Percentiles rank a stretch among this genome's conserved stretches.
phyloP scores from a whole-genome alignment of 2,113 vertebrate genomes.

The Neomonachus schauinslandi region DNA sequence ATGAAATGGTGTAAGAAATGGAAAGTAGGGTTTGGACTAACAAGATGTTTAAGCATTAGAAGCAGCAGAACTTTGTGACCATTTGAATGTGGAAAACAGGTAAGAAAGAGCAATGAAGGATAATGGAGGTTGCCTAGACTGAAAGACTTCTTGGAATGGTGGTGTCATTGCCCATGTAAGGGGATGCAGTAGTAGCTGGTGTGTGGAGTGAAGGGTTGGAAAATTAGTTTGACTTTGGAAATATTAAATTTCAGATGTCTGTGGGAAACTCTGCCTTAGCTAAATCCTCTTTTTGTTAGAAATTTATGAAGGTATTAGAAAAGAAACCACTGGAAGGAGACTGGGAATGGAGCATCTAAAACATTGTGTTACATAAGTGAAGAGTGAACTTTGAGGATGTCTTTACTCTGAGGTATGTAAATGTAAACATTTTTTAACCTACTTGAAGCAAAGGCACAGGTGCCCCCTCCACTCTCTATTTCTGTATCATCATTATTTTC shows the following conservation, averaged over 20 bases:
- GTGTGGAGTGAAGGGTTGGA: neutral
- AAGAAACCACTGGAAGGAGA: neutral
- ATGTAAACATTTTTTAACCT: constrained; percentile 13
- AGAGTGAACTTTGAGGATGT: neutral
- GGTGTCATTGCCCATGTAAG: neutral
- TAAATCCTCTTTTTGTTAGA: neutral
- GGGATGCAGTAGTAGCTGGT: neutral
- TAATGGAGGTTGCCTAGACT: neutral
- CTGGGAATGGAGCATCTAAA: constrained; percentile 12
- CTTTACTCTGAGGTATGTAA: neutral
- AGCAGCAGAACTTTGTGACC: constrained; percentile 1
- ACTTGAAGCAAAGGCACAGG: neutral
- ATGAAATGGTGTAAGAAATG: neutral
- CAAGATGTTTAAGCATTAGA: neutral
- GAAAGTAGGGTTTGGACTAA: neutral
- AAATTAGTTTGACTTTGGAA: constrained; percentile 28
- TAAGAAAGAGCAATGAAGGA: neutral
- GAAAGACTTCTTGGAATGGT: neutral
- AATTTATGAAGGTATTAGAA: neutral
- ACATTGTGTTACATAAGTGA: neutral
- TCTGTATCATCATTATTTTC: constrained; percentile 30
- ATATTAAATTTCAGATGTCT: neutral
- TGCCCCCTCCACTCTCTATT: neutral
- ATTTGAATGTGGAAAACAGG: neutral
- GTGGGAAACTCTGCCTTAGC: neutral